Evolutionary conservation across 2,113 vertebrate genomes (phyloP).

Genomic region (Romanogobio albipinnatus): DNA sequence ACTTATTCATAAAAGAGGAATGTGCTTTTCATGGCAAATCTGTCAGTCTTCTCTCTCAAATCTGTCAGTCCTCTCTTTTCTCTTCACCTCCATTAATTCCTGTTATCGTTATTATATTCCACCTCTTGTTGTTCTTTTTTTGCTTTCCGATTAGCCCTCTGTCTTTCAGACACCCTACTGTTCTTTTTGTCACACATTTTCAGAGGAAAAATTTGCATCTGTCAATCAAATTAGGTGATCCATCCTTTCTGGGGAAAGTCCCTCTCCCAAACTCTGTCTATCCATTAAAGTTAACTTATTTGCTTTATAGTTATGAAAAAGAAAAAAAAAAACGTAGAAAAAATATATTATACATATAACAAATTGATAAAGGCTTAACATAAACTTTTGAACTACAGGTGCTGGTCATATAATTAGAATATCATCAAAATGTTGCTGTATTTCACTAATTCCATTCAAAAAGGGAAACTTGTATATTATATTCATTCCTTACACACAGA

Average conservation of each 20-base stretch:
- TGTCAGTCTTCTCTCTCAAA: no score
- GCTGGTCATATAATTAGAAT: no score
- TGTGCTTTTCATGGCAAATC: background rate
- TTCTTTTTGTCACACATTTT: background rate
- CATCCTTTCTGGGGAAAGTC: background rate
- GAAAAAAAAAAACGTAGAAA: background rate
- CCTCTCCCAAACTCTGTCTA: background rate
- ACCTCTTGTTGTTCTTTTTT: background rate
- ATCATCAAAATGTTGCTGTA: no score
- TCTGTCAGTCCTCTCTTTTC: background rate
- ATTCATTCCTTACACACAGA: no score
- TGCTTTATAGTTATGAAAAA: background rate
- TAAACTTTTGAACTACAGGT: no score
- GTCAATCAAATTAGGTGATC: slow-evolving; percentile 43
- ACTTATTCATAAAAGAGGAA: background rate
- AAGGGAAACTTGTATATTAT: no score
- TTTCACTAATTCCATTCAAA: no score
- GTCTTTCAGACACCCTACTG: background rate
- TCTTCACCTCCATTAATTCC: background rate
- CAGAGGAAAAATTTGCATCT: slow-evolving; percentile 43
- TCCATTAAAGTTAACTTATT: background rate
- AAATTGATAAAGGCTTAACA: no score
- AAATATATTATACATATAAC: no score
- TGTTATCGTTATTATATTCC: background rate
- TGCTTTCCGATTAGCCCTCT: background rate